phyloP scores from a whole-genome alignment of 2,888 invertebrate genomes.

The Steromphala cineraria region DNA sequence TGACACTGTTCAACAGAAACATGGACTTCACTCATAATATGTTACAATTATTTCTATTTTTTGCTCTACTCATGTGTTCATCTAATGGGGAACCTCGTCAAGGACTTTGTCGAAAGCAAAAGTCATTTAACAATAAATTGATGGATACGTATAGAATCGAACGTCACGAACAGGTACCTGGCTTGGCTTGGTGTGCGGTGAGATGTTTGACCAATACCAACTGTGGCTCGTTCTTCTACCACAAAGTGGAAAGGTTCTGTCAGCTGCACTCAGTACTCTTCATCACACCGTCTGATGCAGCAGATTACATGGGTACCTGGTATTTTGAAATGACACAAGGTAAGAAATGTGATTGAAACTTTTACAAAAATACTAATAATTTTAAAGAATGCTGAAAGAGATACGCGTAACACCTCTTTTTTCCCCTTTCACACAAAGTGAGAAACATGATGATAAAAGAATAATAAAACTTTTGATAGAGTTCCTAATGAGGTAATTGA shows the following conservation, averaged over 20 bases:
- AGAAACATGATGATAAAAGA: too few relatives aligned
- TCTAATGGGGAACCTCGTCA: not conserved
- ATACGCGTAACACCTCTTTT: too few relatives aligned
- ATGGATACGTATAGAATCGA: not conserved
- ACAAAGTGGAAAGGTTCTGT: not conserved
- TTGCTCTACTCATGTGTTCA: not conserved
- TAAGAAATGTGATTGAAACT: not conserved
- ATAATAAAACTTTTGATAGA: too few relatives aligned
- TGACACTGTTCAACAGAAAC: too few relatives aligned
- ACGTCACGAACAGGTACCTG: not conserved
- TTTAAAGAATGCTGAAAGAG: too few relatives aligned
- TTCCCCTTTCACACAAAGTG: too few relatives aligned
- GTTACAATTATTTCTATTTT: not conserved
- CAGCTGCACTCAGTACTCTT: slow-evolving; percentile 18
- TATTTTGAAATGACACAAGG: slow-evolving; percentile 14
- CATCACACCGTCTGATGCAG: not conserved
- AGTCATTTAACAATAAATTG: not conserved
- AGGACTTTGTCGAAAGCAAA: not conserved
- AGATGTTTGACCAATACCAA: not conserved
- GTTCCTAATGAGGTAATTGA: too few relatives aligned
- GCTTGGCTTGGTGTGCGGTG: not conserved
- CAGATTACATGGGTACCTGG: not conserved
- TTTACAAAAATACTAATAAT: too few relatives aligned
- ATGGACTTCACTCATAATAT: too few relatives aligned
- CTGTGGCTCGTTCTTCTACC: slow-evolving; percentile 16